Conservation (phyloP, 2,888 invertebrate species). For the Flexamia atlantica region DNA sequence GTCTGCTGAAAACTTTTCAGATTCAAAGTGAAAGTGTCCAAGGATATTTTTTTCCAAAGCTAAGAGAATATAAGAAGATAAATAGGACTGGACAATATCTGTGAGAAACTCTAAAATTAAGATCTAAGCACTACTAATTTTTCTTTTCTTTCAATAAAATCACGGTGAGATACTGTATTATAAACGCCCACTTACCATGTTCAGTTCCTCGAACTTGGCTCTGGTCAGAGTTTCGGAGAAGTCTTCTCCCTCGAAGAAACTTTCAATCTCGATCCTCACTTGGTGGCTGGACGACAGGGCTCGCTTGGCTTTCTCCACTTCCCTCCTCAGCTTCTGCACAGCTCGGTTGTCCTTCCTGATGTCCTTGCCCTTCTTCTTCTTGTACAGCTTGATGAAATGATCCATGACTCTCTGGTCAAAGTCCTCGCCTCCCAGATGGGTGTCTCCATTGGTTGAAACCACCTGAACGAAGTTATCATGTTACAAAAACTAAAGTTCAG, state of each 20-base stretch:
- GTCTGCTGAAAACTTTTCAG: too few relatives aligned
- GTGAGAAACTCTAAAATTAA: too few relatives aligned
- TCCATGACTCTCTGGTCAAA: constrained; percentile 99
- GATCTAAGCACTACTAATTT: too few relatives aligned
- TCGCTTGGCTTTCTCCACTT: constrained; percentile 98
- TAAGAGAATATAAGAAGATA: too few relatives aligned
- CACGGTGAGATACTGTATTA: too few relatives aligned
- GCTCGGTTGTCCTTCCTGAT: constrained; percentile 96
- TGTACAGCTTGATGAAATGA: constrained; percentile 98
- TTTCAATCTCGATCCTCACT: constrained; percentile 98
- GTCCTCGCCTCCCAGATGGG: constrained; percentile 99
- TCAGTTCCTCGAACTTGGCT: constrained; percentile 99
- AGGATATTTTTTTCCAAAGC: too few relatives aligned
- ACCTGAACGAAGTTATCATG: constrained; percentile 74
- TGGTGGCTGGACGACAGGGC: constrained; percentile 96
- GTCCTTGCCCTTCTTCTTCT: constrained; percentile 99
- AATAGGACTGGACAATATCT: too few relatives aligned
- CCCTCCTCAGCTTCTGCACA: constrained; percentile 96
- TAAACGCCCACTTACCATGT: constrained; percentile 90
- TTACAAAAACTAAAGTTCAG: too few relatives aligned
- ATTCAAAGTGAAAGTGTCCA: too few relatives aligned
- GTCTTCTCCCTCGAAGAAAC: constrained; percentile 98
- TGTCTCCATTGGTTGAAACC: constrained; percentile 95
- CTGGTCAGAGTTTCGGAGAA: constrained; percentile 98
- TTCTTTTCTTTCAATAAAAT: too few relatives aligned